Evolutionary conservation across 1,140 invertebrate species (phyloP), one percentile per base, ranked within the genome.

Genomic region (Lordiphosa clarofinis): DNA sequence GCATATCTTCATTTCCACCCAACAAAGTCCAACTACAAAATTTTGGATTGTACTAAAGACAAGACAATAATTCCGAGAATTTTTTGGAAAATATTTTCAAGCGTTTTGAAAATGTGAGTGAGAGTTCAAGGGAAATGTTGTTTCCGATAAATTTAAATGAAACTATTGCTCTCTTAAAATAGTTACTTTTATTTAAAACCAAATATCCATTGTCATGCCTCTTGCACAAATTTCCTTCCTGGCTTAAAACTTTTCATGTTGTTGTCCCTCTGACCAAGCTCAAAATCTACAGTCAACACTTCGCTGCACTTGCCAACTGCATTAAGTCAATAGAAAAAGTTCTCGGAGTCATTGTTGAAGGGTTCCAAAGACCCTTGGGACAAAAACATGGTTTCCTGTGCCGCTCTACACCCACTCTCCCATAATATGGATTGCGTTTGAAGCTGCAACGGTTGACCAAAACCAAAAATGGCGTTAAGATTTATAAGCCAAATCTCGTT

Each of bases 321-420:
- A 66, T 65, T 84, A 84, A 76, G 68, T 84, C 72, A 82, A 82
- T 73, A 76, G 50, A 73, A 75, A 82, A 82, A 82, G 72, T 82
- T 82, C 35, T 31, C 28, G 28, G 24, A 75, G 72, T 74, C 71
- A 73, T 56, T 62, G 62, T 70, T 44, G 43, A 39, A 44, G 55
- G 47, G 56, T 57, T 40, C 44, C 56, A 43, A 38, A 70, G 52
- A 65, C 38, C 39, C 54, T 40, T 8, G 19, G 10, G 19, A 19
- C 24, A 31, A 8, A 44, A 44, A 10, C 8, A 3, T 6, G 24
- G 10, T n/a, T 52, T 28, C 10, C n/a, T n/a, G n/a, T n/a, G 8
- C 11, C 19, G 10, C 31, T 12, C 52, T 28, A 4, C 40, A 28
- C 5, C 12, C n/a, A 10, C 44, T 21, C 37, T 28, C 13, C 42